phyloP scores from a whole-genome alignment of 2,113 vertebrate genomes.

The Petromus typicus region DNA sequence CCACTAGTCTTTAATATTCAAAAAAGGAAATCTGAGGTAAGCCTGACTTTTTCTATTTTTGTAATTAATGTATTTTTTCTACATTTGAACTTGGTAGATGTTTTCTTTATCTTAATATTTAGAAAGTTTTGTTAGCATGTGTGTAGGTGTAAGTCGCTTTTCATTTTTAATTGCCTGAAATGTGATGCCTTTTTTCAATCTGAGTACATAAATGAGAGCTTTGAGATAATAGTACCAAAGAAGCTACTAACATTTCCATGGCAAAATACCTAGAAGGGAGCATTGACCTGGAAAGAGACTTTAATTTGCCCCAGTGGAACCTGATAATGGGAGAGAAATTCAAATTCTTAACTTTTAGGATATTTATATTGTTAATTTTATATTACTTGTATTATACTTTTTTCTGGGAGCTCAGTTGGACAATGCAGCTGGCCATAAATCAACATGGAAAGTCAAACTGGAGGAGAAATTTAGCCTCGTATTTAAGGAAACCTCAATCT shows the following conservation, averaged over 20 bases:
- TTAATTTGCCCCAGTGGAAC: neutral
- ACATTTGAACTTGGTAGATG: neutral
- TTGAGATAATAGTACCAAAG: too few relatives aligned
- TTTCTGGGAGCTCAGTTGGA: neutral
- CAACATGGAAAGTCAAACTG: neutral
- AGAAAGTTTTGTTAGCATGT: too few relatives aligned
- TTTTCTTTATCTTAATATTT: neutral
- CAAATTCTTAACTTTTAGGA: neutral
- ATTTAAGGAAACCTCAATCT: neutral
- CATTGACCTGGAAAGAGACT: too few relatives aligned
- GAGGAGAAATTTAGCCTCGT: neutral
- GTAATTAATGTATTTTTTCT: too few relatives aligned
- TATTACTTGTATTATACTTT: neutral
- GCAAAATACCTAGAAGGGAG: too few relatives aligned
- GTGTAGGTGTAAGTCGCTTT: too few relatives aligned
- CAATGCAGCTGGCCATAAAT: neutral
- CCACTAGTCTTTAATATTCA: constrained; percentile 6
- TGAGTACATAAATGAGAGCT: too few relatives aligned
- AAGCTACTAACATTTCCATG: too few relatives aligned
- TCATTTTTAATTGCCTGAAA: too few relatives aligned
- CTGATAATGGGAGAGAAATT: neutral
- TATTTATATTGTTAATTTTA: neutral
- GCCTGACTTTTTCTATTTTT: constrained; percentile 23
- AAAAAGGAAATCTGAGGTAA: neutral
- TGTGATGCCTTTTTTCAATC: too few relatives aligned